Conservation (phyloP, 1,140 invertebrate species). For the Diploscapter pachys region DNA sequence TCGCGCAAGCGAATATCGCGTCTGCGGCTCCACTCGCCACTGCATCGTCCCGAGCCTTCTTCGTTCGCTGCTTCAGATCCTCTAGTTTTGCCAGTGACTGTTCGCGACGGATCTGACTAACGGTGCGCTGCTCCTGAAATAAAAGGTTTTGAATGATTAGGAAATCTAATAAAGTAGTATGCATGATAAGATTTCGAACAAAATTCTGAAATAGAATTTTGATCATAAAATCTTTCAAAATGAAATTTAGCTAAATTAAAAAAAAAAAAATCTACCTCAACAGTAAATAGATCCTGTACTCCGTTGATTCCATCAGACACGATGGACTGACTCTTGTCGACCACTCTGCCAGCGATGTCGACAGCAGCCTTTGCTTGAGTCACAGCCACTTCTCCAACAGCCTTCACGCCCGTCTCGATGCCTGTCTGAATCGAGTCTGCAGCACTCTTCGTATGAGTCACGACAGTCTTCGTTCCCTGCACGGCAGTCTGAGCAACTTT, state of each 20-base stretch:
- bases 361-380: conserved; percentile 17
- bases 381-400: conserved; percentile 28
- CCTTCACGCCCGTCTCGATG: conserved; percentile 50
- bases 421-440: conserved; percentile 52
- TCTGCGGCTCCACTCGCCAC: not conserved
- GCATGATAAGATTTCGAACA: not conserved
- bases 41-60: conserved; percentile 47
- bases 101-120: conserved; percentile 52
- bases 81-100: conserved; percentile 52
- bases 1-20: conserved; percentile 38
- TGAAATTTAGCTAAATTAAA: not conserved
- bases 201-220: not conserved
- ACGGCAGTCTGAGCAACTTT: conserved; percentile 53
- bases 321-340: conserved; percentile 24
- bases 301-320: conserved; percentile 30
- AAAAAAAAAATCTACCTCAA: conserved; percentile 23
- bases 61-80: conserved; percentile 44
- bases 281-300: conserved; percentile 22
- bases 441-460: conserved; percentile 57
- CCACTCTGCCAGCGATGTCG: conserved; percentile 16
- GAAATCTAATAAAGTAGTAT: not conserved
- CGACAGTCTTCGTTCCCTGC: conserved; percentile 56
- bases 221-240: not conserved
- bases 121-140: conserved; percentile 24
- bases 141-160: not conserved